Base-by-base conservation (phyloP, 2,113 vertebrate genomes). In the Thamnaconus septentrionalis region DNA sequence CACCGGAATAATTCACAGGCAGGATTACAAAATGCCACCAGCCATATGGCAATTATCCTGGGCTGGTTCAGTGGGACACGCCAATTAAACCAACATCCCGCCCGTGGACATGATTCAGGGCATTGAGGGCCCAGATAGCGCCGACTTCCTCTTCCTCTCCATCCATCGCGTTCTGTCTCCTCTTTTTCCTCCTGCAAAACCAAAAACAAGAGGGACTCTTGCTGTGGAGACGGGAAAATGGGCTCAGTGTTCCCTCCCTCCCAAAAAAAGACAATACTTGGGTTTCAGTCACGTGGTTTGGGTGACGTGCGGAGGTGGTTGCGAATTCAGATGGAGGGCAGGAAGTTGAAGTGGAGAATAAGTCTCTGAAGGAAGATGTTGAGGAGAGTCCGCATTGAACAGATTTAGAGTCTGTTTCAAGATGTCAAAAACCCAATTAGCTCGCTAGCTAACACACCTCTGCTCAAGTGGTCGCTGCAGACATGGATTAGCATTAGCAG, bases 1-100 rank as follows among this genome's bases (percentile, higher is more conserved):
- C 69, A 56, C 6, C 9, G 80, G 74, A 85, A 86, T 76, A 76
- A 54, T 65, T 84, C 73, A 64, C 69, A 83, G 53, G 59, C 66
- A 53, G 78, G 46, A 74, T 83, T 85, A 71, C 66, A 81, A 31
- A 83, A 86, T 76, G 81, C 78, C 73, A 82, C 59, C 76, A 68
- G 67, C 77, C 59, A 71, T 73, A 77, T 81, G 67, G 76, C 85
- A 83, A 73, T 90, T 87, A 87, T 64, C 70, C 18, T 8, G 10
- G 0, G 56, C 71, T 59, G 3, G 53, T 78, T 75, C 66, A 57
- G 66, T 63, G 43, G 72, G 80, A 80, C 79, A 76, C 76, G 83
- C 79, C 82, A 81, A 84, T 88, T 87, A 81, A 66, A 71, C 72
- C 81, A 61, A 55, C 61, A 59, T 64, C 47, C 57, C 61, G 57